A percentile compares a stretch with the other conserved stretches of the same genome.
These are phyloP conservation scores for Synergus laeviventris DNA, from an alignment of 2,888 invertebrate species.

Conservation along the genomic window DNA sequence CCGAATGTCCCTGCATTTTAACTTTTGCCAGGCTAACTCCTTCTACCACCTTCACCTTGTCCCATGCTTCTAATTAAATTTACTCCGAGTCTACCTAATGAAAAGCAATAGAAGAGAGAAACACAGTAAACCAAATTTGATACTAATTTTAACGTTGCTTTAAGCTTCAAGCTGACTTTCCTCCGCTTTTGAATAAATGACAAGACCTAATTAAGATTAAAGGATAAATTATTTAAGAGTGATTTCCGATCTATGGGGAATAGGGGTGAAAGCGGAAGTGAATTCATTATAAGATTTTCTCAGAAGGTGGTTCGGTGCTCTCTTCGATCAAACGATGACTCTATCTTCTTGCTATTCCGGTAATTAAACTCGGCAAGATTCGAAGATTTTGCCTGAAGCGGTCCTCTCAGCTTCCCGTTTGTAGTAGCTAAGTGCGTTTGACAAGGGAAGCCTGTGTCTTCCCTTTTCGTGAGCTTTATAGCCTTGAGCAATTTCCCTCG, in stretches of 20 bases:
- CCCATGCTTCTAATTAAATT: conserved; percentile 70
- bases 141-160: background rate
- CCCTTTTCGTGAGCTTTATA: conserved; percentile 62
- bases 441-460: conserved; percentile 72
- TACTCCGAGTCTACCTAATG: conserved; percentile 62
- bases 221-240: conserved; percentile 24
- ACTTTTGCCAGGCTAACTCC: conserved; percentile 57
- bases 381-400: conserved; percentile 68
- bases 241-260: background rate
- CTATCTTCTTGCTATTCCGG: conserved; percentile 58
- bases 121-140: background rate
- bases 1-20: conserved; percentile 71
- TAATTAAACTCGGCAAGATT: conserved; percentile 72
- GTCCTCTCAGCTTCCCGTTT: conserved; percentile 71
- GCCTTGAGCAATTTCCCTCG: conserved; percentile 63
- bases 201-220: conserved; percentile 22
- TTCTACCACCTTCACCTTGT: conserved; percentile 42
- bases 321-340: conserved; percentile 54
- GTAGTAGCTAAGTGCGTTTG: conserved; percentile 75
- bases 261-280: conserved; percentile 28
- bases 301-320: background rate
- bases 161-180: background rate
- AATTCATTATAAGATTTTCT: conserved; percentile 18
- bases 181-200: background rate
- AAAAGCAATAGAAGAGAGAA: background rate